These are phyloP conservation scores for Noctua janthe DNA, from an alignment of 2,888 invertebrate genomes.

Conservation along the genomic window DNA sequence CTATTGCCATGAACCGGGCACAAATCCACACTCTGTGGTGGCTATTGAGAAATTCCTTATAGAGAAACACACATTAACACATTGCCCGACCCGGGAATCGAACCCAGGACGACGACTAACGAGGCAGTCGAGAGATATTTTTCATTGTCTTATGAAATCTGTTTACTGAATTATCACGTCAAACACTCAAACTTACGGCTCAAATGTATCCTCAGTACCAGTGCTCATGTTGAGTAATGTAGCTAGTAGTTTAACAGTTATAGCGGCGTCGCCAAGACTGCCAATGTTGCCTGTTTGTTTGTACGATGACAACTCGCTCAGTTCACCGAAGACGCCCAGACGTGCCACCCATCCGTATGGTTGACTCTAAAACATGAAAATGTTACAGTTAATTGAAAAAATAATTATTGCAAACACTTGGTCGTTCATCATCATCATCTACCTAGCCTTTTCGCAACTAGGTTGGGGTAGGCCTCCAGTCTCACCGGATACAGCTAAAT, in stretches of 20 bases:
- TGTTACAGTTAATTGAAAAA: not conserved
- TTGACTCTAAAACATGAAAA: slow-evolving; percentile 75
- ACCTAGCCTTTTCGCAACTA: not conserved
- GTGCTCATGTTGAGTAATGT: slow-evolving; percentile 79
- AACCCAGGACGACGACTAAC: not conserved
- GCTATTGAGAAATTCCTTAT: not conserved
- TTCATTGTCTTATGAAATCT: not conserved
- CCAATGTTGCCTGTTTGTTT: slow-evolving; percentile 77
- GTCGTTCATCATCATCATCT: too few relatives aligned
- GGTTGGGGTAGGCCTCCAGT: not conserved
- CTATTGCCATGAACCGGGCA: not conserved
- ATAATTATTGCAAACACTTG: not conserved
- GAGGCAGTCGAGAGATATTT: not conserved
- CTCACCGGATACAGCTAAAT: not conserved
- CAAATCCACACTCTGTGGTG: not conserved
- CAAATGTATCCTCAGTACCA: slow-evolving; percentile 80
- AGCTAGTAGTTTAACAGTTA: slow-evolving; percentile 82
- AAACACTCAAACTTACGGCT: slow-evolving; percentile 76
- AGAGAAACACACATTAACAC: not conserved
- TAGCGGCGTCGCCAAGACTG: slow-evolving; percentile 79
- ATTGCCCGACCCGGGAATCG: not conserved
- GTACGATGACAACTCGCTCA: slow-evolving; percentile 82
- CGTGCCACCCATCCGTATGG: slow-evolving; percentile 87
- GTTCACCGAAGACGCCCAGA: slow-evolving; percentile 84
- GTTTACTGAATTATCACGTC: not conserved